phyloP scores from a whole-genome alignment of 1,140 invertebrate genomes.

The Andricus grossulariae region DNA sequence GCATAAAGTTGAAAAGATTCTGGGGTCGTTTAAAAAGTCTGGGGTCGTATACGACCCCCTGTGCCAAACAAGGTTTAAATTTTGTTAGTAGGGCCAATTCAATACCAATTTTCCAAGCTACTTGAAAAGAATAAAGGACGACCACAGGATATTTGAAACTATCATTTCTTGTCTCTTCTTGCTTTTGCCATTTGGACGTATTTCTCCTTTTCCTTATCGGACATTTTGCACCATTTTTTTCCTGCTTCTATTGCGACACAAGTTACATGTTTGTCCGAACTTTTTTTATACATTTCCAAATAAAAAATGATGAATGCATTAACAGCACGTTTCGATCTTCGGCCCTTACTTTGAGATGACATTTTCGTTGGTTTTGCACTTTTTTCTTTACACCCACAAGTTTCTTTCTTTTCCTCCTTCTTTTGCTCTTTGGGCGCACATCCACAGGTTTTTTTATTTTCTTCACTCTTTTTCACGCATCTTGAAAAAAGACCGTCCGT shows the following conservation, averaged over 20 bases:
- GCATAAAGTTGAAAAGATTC: no score
- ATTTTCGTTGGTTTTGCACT: background rate
- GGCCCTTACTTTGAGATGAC: slow-evolving; percentile 17
- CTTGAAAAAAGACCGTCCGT: slow-evolving; percentile 40
- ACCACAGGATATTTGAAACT: no score
- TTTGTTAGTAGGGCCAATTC: no score
- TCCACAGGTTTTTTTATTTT: background rate
- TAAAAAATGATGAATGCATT: slow-evolving; percentile 68
- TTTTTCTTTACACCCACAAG: slow-evolving; percentile 34
- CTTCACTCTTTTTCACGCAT: background rate
- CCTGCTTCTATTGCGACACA: slow-evolving; percentile 60
- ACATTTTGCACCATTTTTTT: slow-evolving; percentile 58
- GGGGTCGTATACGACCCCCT: no score
- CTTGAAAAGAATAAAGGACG: no score
- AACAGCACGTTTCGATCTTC: background rate
- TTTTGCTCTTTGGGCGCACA: slow-evolving; percentile 14
- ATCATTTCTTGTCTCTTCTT: background rate
- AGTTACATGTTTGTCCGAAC: slow-evolving; percentile 49
- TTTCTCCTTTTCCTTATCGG: slow-evolving; percentile 46
- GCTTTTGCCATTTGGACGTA: slow-evolving; percentile 49
- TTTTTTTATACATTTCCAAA: slow-evolving; percentile 57
- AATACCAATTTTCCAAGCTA: no score
- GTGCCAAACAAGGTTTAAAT: no score
- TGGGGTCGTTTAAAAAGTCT: no score
- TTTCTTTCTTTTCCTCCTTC: slow-evolving; percentile 8